Base-by-base conservation (phyloP, 2,113 vertebrate species). In the Chrysemys picta region DNA sequence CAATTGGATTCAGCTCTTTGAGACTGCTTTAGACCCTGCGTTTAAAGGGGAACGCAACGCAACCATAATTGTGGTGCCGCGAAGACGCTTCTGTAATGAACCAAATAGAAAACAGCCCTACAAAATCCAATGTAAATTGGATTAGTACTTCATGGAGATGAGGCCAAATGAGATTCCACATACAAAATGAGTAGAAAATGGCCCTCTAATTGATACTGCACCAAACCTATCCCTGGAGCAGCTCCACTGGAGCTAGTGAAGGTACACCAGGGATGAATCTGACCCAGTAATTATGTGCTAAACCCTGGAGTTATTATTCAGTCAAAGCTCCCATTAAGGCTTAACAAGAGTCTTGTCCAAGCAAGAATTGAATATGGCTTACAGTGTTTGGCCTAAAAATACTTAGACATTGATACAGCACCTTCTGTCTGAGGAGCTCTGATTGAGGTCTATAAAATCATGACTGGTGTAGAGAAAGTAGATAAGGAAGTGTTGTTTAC, bases 21-120 rank as follows among this genome's bases (percentile, higher is more conserved):
- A 72, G 90, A 80, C 81, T 69, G 54, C 49, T 27, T 50, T 0
- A 88, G 81, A 78, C 75, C 38, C 8, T 50, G 84, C 52, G 3
- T 59, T 85, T 69, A 53, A 76, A 4, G 84, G 91, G 91, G 90
- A 88, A 49, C 12, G 2, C 89, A 8, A 38, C 19, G 0, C 82
- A 82, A 86, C 49, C 88, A 56, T 83, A 84, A 54, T 8, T 0
- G 1, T 3, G 3, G 96, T 96, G 96, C 95, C 95, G 31, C 80
- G 9, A 56, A 84, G 96, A 89, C 78, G 85, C 96, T 96, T 96
- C 95, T 53, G 85, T 93, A 94, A 96, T 5, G 69, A 89, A 25
- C 42, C 5, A 59, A 94, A 95, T 9, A 25, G 80, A 85, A 94
- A 95, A 80, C 97, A 94, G 96, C 88, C 80, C 93, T 35, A 16